phyloP scores from a whole-genome alignment of 2,797 vertebrate genomes.

The Neosilurus hyrtlii region DNA sequence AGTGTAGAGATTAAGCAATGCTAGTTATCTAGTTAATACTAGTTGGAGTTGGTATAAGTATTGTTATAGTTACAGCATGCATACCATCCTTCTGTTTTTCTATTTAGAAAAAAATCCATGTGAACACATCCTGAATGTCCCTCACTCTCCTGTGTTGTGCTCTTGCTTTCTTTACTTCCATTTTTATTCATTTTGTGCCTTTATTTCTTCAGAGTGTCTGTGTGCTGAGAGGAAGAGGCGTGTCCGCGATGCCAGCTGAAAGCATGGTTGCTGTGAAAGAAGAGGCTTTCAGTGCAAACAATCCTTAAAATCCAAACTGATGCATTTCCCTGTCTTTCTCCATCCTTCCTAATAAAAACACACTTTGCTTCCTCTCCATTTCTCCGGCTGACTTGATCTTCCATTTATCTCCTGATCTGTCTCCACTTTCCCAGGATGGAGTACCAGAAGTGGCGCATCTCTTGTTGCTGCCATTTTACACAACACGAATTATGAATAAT shows the following conservation, averaged over 20 bases:
- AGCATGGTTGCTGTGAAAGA: neutral
- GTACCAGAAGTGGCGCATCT: neutral
- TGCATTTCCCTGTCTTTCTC: neutral
- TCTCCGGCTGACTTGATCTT: neutral
- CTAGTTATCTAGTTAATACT: neutral
- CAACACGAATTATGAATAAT: neutral
- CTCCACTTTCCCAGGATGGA: neutral
- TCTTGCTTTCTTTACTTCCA: neutral
- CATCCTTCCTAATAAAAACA: neutral
- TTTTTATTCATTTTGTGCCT: neutral
- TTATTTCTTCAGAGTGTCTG: neutral
- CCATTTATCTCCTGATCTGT: neutral
- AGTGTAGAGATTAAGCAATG: neutral
- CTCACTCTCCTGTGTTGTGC: neutral
- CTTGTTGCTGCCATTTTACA: neutral
- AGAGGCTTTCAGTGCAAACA: neutral
- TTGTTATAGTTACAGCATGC: neutral
- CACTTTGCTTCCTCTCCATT: neutral
- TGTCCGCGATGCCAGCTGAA: neutral
- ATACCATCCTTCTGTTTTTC: neutral
- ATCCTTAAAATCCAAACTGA: slow-evolving; percentile 9
- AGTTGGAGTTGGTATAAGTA: neutral
- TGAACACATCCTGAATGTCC: neutral
- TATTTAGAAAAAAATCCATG: neutral
- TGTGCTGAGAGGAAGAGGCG: neutral